Conservation (phyloP, 37 sponge, comb jelly and placozoan genomes). For the Eunapius fragilis region DNA sequence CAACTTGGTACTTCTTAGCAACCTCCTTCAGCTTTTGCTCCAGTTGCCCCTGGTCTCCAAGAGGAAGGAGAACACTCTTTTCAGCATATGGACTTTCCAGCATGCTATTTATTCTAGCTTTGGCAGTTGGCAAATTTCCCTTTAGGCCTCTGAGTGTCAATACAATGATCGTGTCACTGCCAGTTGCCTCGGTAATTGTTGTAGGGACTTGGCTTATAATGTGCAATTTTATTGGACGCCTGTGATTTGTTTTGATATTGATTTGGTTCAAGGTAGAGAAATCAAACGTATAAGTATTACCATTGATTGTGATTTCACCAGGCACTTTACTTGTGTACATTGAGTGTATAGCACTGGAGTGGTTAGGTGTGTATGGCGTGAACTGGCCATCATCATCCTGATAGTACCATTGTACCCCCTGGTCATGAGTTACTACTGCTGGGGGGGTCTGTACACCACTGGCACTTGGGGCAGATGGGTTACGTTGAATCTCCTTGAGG, state of each 20-base stretch:
- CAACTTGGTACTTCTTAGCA: slow-evolving; percentile 5
- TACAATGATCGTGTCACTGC: not conserved
- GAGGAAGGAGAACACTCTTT: not conserved
- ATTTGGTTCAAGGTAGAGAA: slow-evolving; percentile 52
- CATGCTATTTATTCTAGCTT: slow-evolving; percentile 1
- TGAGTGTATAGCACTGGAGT: slow-evolving; percentile 48
- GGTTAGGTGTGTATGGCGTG: slow-evolving; percentile 30
- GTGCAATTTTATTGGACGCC: slow-evolving; percentile 2
- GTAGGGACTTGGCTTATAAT: not conserved
- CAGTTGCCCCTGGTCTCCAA: not conserved
- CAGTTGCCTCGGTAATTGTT: not conserved
- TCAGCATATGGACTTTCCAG: not conserved
- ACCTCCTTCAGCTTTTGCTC: slow-evolving; percentile 32
- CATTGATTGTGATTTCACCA: slow-evolving; percentile 23
- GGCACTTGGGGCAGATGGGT: no score
- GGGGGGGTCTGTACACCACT: no score
- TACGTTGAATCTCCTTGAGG: no score
- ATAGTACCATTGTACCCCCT: slow-evolving; percentile 48
- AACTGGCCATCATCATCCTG: slow-evolving; percentile 29
- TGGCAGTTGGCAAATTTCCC: slow-evolving; percentile 23
- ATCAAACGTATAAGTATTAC: slow-evolving; percentile 41
- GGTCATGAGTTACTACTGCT: no score
- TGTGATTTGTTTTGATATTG: slow-evolving; percentile 25
- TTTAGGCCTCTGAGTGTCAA: slow-evolving; percentile 33
- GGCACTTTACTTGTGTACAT: slow-evolving; percentile 26